Conservation (phyloP, 2,888 invertebrate genomes). For the Mechanitis messenoides region DNA sequence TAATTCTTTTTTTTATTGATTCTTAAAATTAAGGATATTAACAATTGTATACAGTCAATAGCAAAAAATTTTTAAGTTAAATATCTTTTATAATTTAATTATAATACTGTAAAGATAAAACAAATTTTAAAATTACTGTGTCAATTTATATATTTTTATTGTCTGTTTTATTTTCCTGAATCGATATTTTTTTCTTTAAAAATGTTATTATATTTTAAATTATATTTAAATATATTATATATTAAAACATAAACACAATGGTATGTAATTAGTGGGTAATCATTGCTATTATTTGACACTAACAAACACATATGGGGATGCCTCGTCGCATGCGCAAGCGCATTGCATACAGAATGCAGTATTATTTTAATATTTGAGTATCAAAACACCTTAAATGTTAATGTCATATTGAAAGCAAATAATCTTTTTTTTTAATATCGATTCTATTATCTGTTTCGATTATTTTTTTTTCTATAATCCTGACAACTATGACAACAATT, state of each 20-base stretch:
- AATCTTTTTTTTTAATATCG: conserved; percentile 1
- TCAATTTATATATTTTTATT: no score
- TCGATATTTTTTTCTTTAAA: background rate
- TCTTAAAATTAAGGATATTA: background rate
- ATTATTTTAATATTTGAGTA: conserved; percentile 26
- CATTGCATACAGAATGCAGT: conserved; percentile 40
- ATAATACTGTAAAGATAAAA: no score
- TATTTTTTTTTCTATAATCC: background rate
- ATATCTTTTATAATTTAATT: no score
- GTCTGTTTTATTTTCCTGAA: no score
- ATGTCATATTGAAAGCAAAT: conserved; percentile 14
- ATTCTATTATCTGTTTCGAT: conserved; percentile 3
- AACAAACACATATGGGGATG: conserved; percentile 26
- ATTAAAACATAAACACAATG: conserved; percentile 26
- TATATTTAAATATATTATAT: background rate
- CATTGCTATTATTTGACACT: conserved; percentile 36
- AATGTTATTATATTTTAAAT: background rate
- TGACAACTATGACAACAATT: background rate
- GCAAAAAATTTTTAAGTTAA: background rate
- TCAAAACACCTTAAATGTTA: conserved; percentile 14
- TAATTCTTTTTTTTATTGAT: conserved; percentile 22
- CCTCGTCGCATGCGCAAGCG: conserved; percentile 26
- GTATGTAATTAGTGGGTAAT: conserved; percentile 38
- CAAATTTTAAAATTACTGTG: no score
- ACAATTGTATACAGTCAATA: background rate